Conservation (phyloP, 2,113 vertebrate species). For the Pluvianellus socialis region DNA sequence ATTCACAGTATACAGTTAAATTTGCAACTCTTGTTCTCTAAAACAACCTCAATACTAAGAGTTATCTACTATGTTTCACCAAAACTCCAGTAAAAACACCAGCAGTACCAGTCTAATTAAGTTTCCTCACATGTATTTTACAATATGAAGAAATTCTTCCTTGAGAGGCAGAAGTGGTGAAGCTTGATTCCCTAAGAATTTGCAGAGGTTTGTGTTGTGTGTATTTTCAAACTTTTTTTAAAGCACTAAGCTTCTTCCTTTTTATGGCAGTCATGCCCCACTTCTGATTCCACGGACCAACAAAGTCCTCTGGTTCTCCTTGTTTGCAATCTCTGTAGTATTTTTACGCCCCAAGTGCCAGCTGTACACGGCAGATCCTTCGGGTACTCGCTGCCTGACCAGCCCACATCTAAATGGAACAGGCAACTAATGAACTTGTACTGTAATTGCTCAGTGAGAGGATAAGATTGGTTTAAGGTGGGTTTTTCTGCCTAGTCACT, state of each 20-base stretch:
- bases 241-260: not conserved
- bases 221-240: not conserved
- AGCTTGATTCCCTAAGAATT: not conserved
- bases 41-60: not conserved
- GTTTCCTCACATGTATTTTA: not conserved
- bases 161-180: not conserved
- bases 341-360: not conserved
- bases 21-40: not conserved
- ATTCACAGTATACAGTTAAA: not conserved
- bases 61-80: not conserved
- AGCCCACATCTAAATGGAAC: not conserved
- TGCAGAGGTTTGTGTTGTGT: not conserved
- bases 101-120: not conserved
- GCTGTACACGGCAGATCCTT: not conserved
- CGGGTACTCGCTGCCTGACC: not conserved
- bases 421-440: not conserved
- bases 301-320: not conserved
- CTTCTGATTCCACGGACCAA: not conserved
- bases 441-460: not conserved
- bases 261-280: not conserved
- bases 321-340: not conserved
- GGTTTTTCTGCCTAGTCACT: not conserved
- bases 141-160: not conserved
- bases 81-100: not conserved
- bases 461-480: not conserved